Evolutionary conservation across 2,888 invertebrate species (phyloP).

Genomic region (Dioctria rufipes): DNA sequence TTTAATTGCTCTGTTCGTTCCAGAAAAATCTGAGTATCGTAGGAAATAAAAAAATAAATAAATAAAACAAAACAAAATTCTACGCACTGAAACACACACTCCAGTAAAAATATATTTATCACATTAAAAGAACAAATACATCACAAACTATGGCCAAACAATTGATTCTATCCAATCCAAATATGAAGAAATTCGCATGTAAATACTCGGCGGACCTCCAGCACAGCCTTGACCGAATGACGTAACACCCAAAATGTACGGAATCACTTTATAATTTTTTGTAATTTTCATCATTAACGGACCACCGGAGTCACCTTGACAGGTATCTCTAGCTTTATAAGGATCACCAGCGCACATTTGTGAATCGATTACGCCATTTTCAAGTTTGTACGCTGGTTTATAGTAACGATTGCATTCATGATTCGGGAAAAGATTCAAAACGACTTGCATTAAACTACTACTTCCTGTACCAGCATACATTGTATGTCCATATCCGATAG

Average conservation of each 20-base stretch:
- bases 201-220: too few relatives aligned
- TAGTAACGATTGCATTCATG: slow-evolving; percentile 30
- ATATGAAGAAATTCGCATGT: too few relatives aligned
- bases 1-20: too few relatives aligned
- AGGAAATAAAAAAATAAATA: too few relatives aligned
- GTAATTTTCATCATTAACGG: slow-evolving; percentile 59
- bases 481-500: background rate
- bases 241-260: slow-evolving; percentile 64
- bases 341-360: slow-evolving; percentile 15
- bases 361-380: background rate
- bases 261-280: background rate
- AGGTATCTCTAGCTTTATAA: slow-evolving; percentile 61
- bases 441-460: slow-evolving; percentile 24
- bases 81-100: too few relatives aligned
- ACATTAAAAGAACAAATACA: too few relatives aligned
- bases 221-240: slow-evolving; percentile 68
- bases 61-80: too few relatives aligned
- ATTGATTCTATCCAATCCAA: slow-evolving; percentile 69
- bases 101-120: too few relatives aligned
- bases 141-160: slow-evolving; percentile 60
- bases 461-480: slow-evolving; percentile 37
- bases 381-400: background rate
- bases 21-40: too few relatives aligned
- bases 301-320: slow-evolving; percentile 19
- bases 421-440: slow-evolving; percentile 32